Evolutionary conservation across 2,888 invertebrate genomes (phyloP), one percentile per base, ranked within the genome.

Genomic region (Cantharis flavilabris): DNA sequence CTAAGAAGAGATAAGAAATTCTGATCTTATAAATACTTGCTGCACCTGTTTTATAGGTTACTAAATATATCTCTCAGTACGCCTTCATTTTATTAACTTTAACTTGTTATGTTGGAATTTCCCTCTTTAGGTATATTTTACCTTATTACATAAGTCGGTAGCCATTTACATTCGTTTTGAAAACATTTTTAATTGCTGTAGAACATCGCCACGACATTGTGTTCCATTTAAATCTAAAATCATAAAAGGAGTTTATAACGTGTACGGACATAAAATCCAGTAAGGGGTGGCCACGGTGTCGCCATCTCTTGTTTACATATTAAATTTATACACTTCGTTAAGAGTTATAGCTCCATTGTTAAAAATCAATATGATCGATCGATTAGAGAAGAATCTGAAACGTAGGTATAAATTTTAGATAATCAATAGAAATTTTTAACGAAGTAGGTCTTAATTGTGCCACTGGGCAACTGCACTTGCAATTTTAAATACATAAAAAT

Each of bases 11-110:
- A 81, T 81, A 81, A 81, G 81, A 79, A 77, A 80, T 80, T 81
- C 79, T 74, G 79, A 80, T 81, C 80, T 80, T 73, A 79, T 76
- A 73, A 80, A 78, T 79, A 77, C 77, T 75, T 74, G 80, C 80
- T 79, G 81, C 81, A 80, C 80, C 81, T 77, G 81, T 74, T 79
- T 75, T 75, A 75, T 77, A 77, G 77, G 77, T 77, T 77, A 77
- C 77, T 77, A 67, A 67, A 77, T 76, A 76, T 77, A 70, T 76
- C 77, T 73, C 71, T 74, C 65, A 49, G 71, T 67, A 69, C 73
- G 71, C 73, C 65, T 49, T 69, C 72, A 75, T 75, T 76, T 77
- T 77, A 77, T 74, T 71, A 73, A 76, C 67, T 70, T 76, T 13
- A 70, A 74, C 75, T 72, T 28, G 77, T 75, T 77, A 28, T 70